These are phyloP conservation scores for Eublepharis macularius DNA, from an alignment of 2,113 vertebrate species.

Conservation along the genomic window DNA sequence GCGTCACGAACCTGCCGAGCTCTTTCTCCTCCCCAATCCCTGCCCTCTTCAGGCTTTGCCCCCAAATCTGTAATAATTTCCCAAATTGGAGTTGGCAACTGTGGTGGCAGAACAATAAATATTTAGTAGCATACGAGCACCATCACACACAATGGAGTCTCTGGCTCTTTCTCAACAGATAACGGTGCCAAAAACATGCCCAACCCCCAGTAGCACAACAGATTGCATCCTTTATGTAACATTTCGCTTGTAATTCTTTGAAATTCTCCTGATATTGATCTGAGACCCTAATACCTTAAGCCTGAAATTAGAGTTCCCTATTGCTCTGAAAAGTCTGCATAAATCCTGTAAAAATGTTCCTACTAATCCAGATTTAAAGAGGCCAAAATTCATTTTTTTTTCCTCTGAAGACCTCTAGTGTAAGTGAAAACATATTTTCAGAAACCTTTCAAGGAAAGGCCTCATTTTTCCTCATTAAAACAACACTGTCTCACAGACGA, in stretches of 20 bases:
- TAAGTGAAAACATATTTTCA: not conserved
- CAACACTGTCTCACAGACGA: not conserved
- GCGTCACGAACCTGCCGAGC: too few relatives aligned
- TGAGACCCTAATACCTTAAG: conserved; percentile 49
- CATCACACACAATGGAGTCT: conserved; percentile 31
- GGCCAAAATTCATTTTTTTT: not conserved
- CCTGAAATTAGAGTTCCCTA: conserved; percentile 43
- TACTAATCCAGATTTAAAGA: conserved; percentile 31
- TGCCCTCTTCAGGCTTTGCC: too few relatives aligned
- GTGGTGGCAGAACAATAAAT: not conserved
- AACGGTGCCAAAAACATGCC: conserved; percentile 55
- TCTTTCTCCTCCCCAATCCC: too few relatives aligned
- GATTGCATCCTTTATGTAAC: conserved; percentile 42
- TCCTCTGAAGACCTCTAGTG: not conserved
- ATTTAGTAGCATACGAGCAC: conserved; percentile 38
- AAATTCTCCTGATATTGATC: conserved; percentile 45
- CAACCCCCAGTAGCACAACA: conserved; percentile 38
- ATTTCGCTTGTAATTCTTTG: conserved; percentile 54
- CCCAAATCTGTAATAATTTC: too few relatives aligned
- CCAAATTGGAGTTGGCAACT: too few relatives aligned
- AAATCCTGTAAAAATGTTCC: conserved; percentile 46
- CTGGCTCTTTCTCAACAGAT: conserved; percentile 22
- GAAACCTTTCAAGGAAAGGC: not conserved
- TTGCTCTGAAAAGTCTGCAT: conserved; percentile 41
- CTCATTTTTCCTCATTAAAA: not conserved